Evolutionary conservation across 35 echinoderm and acorn worm genomes (phyloP), one percentile per base, ranked within the genome.

Genomic region (Amphiura filiformis): DNA sequence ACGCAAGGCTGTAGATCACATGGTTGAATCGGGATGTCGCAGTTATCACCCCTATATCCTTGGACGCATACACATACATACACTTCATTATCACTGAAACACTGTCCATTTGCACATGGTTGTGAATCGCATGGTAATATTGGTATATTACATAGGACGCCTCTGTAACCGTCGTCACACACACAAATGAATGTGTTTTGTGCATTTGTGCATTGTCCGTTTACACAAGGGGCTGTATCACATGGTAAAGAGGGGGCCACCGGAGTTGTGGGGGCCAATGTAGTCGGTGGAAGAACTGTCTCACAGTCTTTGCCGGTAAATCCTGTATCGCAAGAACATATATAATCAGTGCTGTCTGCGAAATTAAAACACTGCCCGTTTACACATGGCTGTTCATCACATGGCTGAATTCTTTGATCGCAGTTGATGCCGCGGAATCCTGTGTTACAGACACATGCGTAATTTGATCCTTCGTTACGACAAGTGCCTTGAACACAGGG

Each of bases 1-100:
- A 89, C 61, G 84, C 96, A 98, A 33, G 96, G 96, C 37, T 87
- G 84, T 34, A 52, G 78, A 64, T 98, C 92, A 84, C 96, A 98
- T 7, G 92, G 89, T 36, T 75, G 64, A 1, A 87, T 83, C 32
- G 91, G 83, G 9, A 56, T 93, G 35, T 96, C 86, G 83, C 94
- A 96, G 39, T 93, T 84, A 31, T 2, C 44, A 17, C 94, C 94
- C 26, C 20, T 83, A 56, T 79, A 95, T 35, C 70, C 86, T 79
- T 76, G 79, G 56, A 20, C 37, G 77, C 93, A 95, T 49, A 39
- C 57, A 37, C 92, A 93, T 34, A 65, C 91, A 80, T 88, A 97
- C 3, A 38, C 37, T 40, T 97, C 81, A 57, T 77, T 84, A 42
- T 36, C 34, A 61, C 94, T 91, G 4, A 92, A 40, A 76, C 96